A percentile compares a stretch with the other conserved stretches of the same genome.
Conservation (phyloP, 2,797 vertebrate genomes). For the Pseudochirops cupreus region DNA sequence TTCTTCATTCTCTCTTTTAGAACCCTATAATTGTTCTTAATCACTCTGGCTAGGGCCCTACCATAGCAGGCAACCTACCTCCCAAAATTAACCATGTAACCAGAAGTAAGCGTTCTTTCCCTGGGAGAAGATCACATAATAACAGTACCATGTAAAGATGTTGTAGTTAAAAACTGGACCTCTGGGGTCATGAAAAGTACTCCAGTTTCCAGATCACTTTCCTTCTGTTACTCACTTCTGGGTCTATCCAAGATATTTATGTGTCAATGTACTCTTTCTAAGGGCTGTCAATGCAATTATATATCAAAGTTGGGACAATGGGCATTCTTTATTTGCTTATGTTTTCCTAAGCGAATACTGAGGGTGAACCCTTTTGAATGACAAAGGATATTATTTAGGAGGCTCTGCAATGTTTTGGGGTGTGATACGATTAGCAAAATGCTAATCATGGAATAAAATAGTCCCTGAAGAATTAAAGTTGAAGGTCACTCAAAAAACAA, state of each 20-base stretch:
- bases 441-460: background rate
- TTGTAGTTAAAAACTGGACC: background rate
- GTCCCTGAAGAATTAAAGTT: background rate
- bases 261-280: background rate
- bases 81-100: background rate
- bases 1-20: background rate
- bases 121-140: background rate
- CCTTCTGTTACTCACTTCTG: background rate
- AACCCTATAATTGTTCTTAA: background rate
- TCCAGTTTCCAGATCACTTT: background rate
- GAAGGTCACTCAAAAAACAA: background rate
- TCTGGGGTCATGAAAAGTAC: background rate
- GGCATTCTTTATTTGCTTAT: background rate
- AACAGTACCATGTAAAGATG: background rate
- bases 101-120: background rate
- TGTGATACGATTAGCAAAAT: background rate
- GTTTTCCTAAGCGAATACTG: background rate
- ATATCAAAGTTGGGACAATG: background rate
- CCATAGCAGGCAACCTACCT: background rate
- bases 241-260: background rate
- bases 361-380: background rate
- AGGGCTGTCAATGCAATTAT: background rate
- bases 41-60: background rate
- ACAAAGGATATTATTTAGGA: background rate
- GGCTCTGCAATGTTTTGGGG: background rate